Evolutionary conservation across 2,888 invertebrate species (phyloP).

Genomic region (Nipponacmea schrenckii): DNA sequence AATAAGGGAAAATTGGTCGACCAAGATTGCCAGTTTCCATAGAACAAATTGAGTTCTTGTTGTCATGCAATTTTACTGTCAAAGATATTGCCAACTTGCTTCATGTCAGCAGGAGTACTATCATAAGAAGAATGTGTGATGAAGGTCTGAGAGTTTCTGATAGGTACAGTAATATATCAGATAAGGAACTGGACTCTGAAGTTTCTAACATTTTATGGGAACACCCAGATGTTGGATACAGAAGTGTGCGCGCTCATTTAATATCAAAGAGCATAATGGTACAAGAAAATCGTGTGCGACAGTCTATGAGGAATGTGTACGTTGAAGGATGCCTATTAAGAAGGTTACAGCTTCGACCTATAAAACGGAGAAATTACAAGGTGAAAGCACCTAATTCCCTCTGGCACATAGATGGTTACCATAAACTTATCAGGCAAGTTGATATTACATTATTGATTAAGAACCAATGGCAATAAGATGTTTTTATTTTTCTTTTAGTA

Average conservation of each 20-base stretch:
- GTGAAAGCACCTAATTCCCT: background rate
- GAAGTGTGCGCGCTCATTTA: background rate
- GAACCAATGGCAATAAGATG: too few relatives aligned
- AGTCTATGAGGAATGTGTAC: background rate
- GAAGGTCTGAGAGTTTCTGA: background rate
- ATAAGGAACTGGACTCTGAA: background rate
- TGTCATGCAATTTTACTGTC: background rate
- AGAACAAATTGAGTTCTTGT: background rate
- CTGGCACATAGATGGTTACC: background rate
- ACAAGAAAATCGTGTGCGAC: background rate
- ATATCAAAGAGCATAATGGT: background rate
- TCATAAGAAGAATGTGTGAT: background rate
- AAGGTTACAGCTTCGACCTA: background rate
- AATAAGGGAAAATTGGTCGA: background rate
- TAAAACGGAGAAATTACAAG: background rate
- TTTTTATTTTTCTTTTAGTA: too few relatives aligned
- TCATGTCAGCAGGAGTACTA: background rate
- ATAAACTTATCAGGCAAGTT: background rate
- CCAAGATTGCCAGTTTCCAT: background rate
- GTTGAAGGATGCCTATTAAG: background rate
- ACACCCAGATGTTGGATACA: background rate
- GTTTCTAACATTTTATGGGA: background rate
- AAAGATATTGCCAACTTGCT: background rate
- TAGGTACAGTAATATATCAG: background rate
- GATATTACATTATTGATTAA: too few relatives aligned